Base-by-base conservation (phyloP, 2,113 vertebrate species). In the Chloebia gouldiae region DNA sequence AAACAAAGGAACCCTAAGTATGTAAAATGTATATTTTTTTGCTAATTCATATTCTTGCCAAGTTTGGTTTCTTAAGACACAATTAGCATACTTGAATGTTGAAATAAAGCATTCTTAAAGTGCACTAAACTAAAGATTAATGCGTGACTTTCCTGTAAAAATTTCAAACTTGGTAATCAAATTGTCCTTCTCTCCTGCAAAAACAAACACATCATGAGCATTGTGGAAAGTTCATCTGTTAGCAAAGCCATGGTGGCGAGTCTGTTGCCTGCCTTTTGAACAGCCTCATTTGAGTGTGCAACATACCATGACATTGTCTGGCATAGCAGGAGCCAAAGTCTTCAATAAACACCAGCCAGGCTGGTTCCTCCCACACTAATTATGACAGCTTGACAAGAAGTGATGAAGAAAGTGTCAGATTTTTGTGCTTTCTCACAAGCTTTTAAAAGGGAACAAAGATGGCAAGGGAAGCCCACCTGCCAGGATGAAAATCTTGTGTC, bases 241-340 rank as follows among this genome's bases (percentile, higher is more conserved):
- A 85, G 73, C 42, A 50, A 90, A 70, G 80, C 28, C 54, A 63
- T 0, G 1, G 77, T 24, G 78, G 47, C 0, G 0, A 93, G 56
- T 19, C 79, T 73, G 76, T 63, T 86, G 88, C 79, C 93, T 90
- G 90, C 75, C 68, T 95, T 82, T 59, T 88, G 82, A 96, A 88
- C 30, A 5, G 60, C 45, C n/a, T 88, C 44, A 45, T 61, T 88
- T 2, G 2, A 73, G 59, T 27, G 30, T 86, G 39, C 63, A 93
- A 82, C 51, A 64, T 66, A 69, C 70, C 49, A 80, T 72, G 80
- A 65, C 23, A 17, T 22, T 65, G 71, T 86, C 90, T 90, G 64
- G 88, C 76, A 85, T 1, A 82, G 75, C 78, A 86, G 66, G 66
- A 95, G 63, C 54, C 63, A 35, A 56, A 91, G 71, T 54, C 42